Evolutionary conservation across 2,888 invertebrate species (phyloP), one percentile per base, ranked within the genome.

Genomic region (Drosophila vallismaia): DNA sequence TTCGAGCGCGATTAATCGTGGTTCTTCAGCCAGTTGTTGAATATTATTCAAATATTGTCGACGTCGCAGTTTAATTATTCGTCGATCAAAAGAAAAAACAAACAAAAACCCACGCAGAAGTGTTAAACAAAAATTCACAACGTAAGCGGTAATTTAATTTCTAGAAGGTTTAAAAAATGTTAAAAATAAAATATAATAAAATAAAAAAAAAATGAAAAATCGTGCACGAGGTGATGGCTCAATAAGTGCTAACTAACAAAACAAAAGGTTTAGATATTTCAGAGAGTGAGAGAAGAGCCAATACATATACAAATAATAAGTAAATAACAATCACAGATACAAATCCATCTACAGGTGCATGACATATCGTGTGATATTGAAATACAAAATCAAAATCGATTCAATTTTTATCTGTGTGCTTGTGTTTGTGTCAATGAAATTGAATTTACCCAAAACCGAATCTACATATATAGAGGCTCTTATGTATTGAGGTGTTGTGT

Each of bases 61-160:
- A 77, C 81, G 73, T 70, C 73, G 73, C 73, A 71, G 68, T 78
- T 48, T 33, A 52, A 36, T 10, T 48, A n/a, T 19, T 42, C 7
- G 40, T 19, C 40, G 40, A 9, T 4, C 3, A 40, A 40, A 31
- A 29, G 12, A 24, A 24, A 29, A 14, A 19, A 50, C 45, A 31
- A 45, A 14, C 28, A 38, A 19, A 26, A 59, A n/a, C 42, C 59
- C 31, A 40, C 46, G 60, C 46, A 71, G 14, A 42, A 58, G 51
- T 54, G 55, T 31, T 54, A 38, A 70, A 33, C 33, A 28, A 42
- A 52, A 42, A 33, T 24, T 40, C 10, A 58, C 74, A 77, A 75
- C 69, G 85, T 81, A 85, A 82, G 84, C 76, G 60, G 24, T 69
- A 56, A 59, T 51, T 50, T 57, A n/a, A 58, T 31, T n/a, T 48